These are phyloP conservation scores for Eupithecia exiguata DNA, from an alignment of 2,888 invertebrate genomes.

Conservation along the genomic window DNA sequence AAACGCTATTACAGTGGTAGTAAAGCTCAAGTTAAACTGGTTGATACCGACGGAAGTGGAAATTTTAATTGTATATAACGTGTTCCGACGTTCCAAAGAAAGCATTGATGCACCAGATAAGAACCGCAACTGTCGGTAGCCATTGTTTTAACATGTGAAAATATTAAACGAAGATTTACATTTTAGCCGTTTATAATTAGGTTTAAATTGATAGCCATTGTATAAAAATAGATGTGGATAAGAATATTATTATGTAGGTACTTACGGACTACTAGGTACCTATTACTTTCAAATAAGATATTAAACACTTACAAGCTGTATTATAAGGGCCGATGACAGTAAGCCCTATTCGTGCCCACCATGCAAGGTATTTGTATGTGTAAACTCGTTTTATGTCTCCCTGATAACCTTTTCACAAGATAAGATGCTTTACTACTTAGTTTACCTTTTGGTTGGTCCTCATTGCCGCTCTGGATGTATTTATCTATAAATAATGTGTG, in stretches of 20 bases:
- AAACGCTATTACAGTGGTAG: constrained; percentile 31
- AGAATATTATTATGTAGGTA: not conserved
- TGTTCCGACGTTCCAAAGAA: constrained; percentile 69
- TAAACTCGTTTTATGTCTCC: not conserved
- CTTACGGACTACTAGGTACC: not conserved
- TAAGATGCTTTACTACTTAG: not conserved
- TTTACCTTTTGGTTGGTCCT: not conserved
- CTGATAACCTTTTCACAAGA: not conserved
- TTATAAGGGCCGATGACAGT: not conserved
- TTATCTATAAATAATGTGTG: not conserved
- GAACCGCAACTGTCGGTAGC: constrained; percentile 74
- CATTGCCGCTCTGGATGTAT: no score
- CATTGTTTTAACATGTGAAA: constrained; percentile 81
- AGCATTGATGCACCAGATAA: constrained; percentile 76
- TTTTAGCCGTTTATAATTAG: constrained; percentile 69
- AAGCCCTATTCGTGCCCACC: not conserved
- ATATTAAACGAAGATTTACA: constrained; percentile 69
- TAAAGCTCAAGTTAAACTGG: constrained; percentile 49
- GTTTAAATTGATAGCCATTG: constrained; percentile 64
- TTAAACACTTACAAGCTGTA: not conserved
- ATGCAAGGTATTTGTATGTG: not conserved
- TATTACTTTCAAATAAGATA: not conserved
- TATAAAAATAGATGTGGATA: constrained; percentile 8
- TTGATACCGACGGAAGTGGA: constrained; percentile 59
- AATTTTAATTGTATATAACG: constrained; percentile 76